A percentile compares a stretch with the other conserved stretches of the same genome.
These are phyloP conservation scores for Anabacerthia variegaticeps DNA, from an alignment of 2,797 vertebrate genomes.

Conservation along the genomic window DNA sequence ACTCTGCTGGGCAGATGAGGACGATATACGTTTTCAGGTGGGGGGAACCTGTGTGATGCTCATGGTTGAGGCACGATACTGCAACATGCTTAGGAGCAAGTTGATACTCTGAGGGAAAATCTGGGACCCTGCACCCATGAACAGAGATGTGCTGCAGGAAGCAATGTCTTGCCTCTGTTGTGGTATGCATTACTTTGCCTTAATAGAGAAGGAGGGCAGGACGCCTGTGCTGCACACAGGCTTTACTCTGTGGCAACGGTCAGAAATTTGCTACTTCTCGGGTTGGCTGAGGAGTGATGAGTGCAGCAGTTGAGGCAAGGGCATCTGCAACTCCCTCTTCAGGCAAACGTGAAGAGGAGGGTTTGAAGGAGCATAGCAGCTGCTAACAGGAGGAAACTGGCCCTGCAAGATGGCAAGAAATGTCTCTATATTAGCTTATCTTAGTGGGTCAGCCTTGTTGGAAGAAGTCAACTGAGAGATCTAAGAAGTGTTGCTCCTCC, in stretches of 20 bases:
- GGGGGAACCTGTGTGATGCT: not conserved
- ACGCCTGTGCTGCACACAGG: not conserved
- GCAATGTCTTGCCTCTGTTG: accelerated
- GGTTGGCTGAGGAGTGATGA: too few species aligned
- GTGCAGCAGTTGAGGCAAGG: too few species aligned
- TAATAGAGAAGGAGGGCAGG: not conserved
- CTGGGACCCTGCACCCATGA: not conserved
- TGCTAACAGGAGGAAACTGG: not conserved
- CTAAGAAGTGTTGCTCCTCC: not conserved
- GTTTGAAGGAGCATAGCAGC: accelerated
- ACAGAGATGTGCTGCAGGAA: not conserved
- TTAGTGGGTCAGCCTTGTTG: not conserved
- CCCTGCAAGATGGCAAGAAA: not conserved
- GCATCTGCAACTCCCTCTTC: not conserved
- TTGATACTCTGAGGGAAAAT: not conserved
- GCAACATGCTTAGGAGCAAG: not conserved
- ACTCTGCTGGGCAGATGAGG: not conserved
- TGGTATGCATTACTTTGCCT: not conserved
- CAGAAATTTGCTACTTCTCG: too few species aligned
- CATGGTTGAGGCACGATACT: not conserved
- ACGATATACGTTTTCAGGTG: accelerated
- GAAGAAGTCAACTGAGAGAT: not conserved
- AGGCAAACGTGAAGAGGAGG: accelerated
- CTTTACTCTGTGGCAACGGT: not conserved
- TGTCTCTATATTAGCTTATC: not conserved